Evolutionary conservation across 2,113 vertebrate genomes (phyloP), one percentile per base, ranked within the genome.

Genomic region (Canis aureus): DNA sequence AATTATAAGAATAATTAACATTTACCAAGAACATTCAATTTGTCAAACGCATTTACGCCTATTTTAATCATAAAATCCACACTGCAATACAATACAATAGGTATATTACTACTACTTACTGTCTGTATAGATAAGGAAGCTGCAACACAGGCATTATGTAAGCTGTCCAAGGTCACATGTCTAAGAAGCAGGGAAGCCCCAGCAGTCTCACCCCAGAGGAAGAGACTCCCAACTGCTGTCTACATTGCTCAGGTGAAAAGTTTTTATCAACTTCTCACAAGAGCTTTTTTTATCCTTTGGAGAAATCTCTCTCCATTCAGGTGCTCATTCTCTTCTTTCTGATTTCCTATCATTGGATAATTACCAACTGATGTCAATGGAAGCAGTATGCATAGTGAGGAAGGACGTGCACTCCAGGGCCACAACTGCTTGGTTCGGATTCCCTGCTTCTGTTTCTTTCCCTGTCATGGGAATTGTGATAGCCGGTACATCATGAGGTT

Each of bases 401-500:
- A 76, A 38, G 25, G 25, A 22, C 3, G 2, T 9, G 59, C 11
- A 1, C 1, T 4, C n/a, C 16, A 10, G 8, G 55, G 62, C n/a
- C 60, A 23, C 53, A 9, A 9, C 43, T 35, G 38, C 82, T 32
- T 22, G 9, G 25, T 43, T 27, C 53, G 22, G 35, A 32, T 38
- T 35, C 57, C 20, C n/a, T 9, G 59, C 64, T n/a, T 74, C 11
- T 49, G 87, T 11, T 9, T 20, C 62, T 16, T 82, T 79, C 43
- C 32, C 49, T 29, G 51, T 74, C 7, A 3, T 4, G 12, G 78
- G 69, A 38, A 66, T 27, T 13, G 7, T 0, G 27, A 66, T 3
- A n/a, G 20, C 2, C 5, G 2, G 5, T 11, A 32, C 16, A n/a
- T 12, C 29, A 9, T 2, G 3, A 27, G 13, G 15, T 17, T 20